Conservation (phyloP, 2,888 invertebrate genomes). For the Epirrita christyi region DNA sequence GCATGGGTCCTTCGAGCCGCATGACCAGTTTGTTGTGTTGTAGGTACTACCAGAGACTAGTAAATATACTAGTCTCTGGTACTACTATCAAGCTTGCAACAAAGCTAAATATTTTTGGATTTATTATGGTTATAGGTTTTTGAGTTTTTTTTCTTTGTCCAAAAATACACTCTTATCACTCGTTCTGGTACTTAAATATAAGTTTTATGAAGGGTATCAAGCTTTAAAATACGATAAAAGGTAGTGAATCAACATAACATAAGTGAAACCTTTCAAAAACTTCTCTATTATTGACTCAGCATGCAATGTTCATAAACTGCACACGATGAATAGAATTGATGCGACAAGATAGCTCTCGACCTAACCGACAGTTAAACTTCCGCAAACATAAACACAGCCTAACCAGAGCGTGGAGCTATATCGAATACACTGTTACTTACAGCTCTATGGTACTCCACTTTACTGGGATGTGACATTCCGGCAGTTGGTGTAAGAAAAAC, state of each 20-base stretch:
- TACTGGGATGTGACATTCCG: neutral
- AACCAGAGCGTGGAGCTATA: slow-evolving; percentile 35
- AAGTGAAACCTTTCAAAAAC: slow-evolving; percentile 12
- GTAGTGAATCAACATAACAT: slow-evolving; percentile 1
- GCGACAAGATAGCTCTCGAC: slow-evolving; percentile 28
- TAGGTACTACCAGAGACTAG: too few species aligned
- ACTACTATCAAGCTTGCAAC: too few species aligned
- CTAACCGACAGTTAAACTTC: slow-evolving; percentile 39
- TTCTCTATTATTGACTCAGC: slow-evolving; percentile 9
- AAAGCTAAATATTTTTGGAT: too few species aligned
- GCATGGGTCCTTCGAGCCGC: too few species aligned
- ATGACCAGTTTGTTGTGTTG: too few species aligned
- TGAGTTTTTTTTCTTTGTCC: too few species aligned
- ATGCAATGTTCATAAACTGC: slow-evolving; percentile 15
- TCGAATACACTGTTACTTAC: neutral
- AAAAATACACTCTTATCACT: too few species aligned
- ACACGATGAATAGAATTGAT: slow-evolving; percentile 23
- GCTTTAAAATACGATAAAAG: neutral
- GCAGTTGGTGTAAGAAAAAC: neutral
- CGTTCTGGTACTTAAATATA: too few species aligned
- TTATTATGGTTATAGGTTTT: too few species aligned
- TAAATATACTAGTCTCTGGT: too few species aligned
- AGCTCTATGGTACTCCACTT: slow-evolving; percentile 5
- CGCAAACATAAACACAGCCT: slow-evolving; percentile 33
- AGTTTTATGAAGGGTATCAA: neutral